A percentile compares a stretch with the other conserved stretches of the same genome.
phyloP scores from a whole-genome alignment of 92 coral and sea anemone genomes.

The Parazoanthus swiftii region DNA sequence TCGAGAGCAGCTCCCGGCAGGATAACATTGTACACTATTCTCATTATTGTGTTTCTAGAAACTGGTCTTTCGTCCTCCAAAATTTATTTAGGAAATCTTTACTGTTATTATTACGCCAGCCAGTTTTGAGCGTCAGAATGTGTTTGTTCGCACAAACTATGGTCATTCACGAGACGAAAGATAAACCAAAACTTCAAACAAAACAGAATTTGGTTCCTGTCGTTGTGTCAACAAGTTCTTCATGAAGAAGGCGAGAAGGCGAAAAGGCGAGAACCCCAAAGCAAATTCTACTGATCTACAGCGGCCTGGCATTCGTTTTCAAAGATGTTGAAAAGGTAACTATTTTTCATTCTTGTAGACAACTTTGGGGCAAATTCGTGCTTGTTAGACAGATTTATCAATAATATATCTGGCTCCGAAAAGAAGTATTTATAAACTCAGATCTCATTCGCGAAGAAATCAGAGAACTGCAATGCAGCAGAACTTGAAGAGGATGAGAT shows the following conservation, averaged over 20 bases:
- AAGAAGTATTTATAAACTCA: not conserved
- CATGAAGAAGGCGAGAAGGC: not conserved
- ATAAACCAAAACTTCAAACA: slow-evolving; percentile 18
- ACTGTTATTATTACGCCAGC: not conserved
- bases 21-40: not conserved
- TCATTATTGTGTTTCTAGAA: not conserved
- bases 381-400: not conserved
- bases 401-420: not conserved
- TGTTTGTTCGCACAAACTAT: not conserved
- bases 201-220: not conserved
- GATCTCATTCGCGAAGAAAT: not conserved
- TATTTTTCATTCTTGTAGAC: not conserved
- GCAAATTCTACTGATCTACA: not conserved
- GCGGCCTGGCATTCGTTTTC: not conserved
- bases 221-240: slow-evolving; percentile 18
- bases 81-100: not conserved
- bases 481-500: not conserved
- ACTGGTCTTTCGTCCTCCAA: not conserved
- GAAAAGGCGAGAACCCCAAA: not conserved
- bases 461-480: not conserved
- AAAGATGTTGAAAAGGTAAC: not conserved
- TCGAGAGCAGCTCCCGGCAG: not conserved
- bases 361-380: not conserved
- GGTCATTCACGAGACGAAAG: slow-evolving; percentile 11
- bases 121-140: slow-evolving; percentile 10